Base-by-base conservation (phyloP, 2,888 invertebrate species). In the Muscina levida region DNA sequence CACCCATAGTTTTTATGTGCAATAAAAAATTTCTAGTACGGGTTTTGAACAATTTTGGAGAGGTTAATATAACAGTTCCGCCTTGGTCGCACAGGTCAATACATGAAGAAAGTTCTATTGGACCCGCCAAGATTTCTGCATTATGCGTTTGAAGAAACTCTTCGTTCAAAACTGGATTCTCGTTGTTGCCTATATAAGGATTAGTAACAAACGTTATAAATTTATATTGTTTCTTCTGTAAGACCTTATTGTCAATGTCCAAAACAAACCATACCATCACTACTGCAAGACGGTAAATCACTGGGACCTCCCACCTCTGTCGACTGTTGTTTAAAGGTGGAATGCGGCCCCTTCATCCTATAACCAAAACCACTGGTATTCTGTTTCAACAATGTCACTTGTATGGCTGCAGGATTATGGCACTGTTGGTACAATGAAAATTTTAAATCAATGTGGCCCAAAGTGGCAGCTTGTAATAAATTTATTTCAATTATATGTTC, bases 401-500 rank as follows among this genome's bases (percentile, higher is more conserved):
- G 94, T 85, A 97, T 96, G 62, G 95, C 93, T 0, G 97, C 97
- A 53, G 95, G 92, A 82, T 94, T 93, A 0, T 94, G 92, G 85
- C 95, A 95, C 4, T 95, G 93, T 4, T 94, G 93, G 87, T 96
- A 96, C 39, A 98, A 91, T 0, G 94, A 94, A 87, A 97, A 97
- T 83, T 95, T 95, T 57, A 98, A 94, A 88, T 97, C 97, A 24
- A 98, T 94, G 86, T 97, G 97, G n/a, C 97, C 97, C 72, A 97
- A 91, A 42, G 93, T 93, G 1, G 94, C 93, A 65, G 94, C 94
- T 83, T 95, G 94, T 0, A 97, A 96, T 71, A 98, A 89, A 0
- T 97, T 96, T 6, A 98, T 91, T 89, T 98, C 98, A 85, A 98
- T 94, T 26, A 97, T 93, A 86, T 98, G 97, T 87, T 98, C 97